phyloP scores from a whole-genome alignment of 1,140 invertebrate species.

The Ephestia elutella region DNA sequence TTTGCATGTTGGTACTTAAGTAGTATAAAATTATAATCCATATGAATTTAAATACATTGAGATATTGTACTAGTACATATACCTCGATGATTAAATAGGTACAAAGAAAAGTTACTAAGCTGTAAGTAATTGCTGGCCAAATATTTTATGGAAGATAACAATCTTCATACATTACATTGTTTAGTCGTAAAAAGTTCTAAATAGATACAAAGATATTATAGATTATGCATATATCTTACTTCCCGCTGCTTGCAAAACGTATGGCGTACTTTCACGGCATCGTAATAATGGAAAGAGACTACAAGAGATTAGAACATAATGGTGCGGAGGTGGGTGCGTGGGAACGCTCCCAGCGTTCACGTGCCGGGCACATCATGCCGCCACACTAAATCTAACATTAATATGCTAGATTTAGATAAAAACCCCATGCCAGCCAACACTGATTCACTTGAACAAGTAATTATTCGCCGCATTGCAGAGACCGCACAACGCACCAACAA shows the following conservation, averaged over 20 bases:
- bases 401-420: slow-evolving; percentile 61
- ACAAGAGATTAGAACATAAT: slow-evolving; percentile 70
- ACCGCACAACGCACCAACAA: slow-evolving; percentile 12
- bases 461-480: slow-evolving; percentile 15
- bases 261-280: slow-evolving; percentile 63
- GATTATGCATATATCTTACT: slow-evolving; percentile 20
- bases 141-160: no score
- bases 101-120: no score
- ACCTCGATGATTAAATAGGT: no score
- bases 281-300: slow-evolving; percentile 66
- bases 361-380: slow-evolving; percentile 51
- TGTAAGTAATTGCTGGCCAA: no score
- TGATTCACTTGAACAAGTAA: slow-evolving; percentile 24
- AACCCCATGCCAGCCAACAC: slow-evolving; percentile 14
- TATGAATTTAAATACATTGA: no score
- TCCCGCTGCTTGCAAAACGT: slow-evolving; percentile 55
- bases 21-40: no score
- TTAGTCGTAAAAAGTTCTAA: not conserved
- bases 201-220: not conserved
- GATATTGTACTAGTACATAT: no score
- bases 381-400: slow-evolving; percentile 62
- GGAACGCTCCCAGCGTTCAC: slow-evolving; percentile 71
- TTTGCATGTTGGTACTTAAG: no score
- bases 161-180: no score
- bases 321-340: slow-evolving; percentile 67